A percentile compares a stretch with the other conserved stretches of the same genome.
phyloP scores from a whole-genome alignment of 2,888 invertebrate species.

The Epinotia bilunana region DNA sequence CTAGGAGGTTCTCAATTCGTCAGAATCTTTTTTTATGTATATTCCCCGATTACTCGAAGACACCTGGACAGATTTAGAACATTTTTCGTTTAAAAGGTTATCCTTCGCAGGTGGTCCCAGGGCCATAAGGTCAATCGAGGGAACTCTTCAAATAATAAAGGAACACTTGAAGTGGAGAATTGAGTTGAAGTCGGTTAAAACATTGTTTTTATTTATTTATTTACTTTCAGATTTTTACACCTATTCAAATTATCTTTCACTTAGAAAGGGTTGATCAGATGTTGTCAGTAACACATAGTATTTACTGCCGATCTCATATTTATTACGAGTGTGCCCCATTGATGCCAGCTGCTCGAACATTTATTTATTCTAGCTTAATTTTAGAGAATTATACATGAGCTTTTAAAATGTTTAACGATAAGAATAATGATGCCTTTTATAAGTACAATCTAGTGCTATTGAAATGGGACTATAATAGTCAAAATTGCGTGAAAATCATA shows the following conservation, averaged over 20 bases:
- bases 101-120: too few species aligned
- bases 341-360: constrained; percentile 20
- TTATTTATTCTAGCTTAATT: constrained; percentile 39
- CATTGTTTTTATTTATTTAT: background rate
- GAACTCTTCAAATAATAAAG: too few species aligned
- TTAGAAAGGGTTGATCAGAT: background rate
- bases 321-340: constrained; percentile 16
- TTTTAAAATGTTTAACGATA: constrained; percentile 23
- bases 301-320: constrained; percentile 34
- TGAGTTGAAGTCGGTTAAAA: background rate
- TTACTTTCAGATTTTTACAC: too few species aligned
- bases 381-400: constrained; percentile 27
- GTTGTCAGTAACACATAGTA: background rate
- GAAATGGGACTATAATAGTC: constrained; percentile 46
- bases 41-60: too few species aligned
- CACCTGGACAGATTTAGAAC: too few species aligned
- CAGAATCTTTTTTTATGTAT: too few species aligned
- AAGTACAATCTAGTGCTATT: constrained; percentile 63
- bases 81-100: too few species aligned
- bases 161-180: too few species aligned
- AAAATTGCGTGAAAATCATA: constrained; percentile 51
- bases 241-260: too few species aligned
- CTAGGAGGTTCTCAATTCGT: too few species aligned
- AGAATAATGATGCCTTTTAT: constrained; percentile 57
- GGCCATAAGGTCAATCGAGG: too few species aligned